phyloP scores from a whole-genome alignment of 2,888 invertebrate species.

The Heliconius ethilla region DNA sequence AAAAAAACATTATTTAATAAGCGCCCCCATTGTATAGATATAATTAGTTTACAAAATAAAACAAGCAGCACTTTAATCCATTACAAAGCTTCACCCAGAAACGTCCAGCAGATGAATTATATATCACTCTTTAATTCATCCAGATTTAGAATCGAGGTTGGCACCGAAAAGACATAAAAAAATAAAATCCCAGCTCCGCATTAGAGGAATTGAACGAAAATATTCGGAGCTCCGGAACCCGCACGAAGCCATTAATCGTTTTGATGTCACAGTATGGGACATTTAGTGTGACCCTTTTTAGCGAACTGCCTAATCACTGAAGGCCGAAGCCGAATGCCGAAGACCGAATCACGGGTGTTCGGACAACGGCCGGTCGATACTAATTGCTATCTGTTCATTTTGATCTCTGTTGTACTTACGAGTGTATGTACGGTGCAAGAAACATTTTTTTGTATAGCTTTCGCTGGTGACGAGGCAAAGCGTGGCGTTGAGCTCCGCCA shows the following conservation, averaged over 20 bases:
- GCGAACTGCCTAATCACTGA: constrained; percentile 71
- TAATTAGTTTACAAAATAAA: not conserved
- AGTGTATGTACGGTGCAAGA: constrained; percentile 25
- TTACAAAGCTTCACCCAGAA: constrained; percentile 26
- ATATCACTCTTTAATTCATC: constrained; percentile 47
- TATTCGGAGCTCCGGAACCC: constrained; percentile 70
- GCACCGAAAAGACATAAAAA: constrained; percentile 55
- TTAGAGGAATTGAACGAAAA: constrained; percentile 73
- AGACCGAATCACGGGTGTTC: constrained; percentile 59
- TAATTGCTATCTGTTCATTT: constrained; percentile 56
- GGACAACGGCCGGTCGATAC: constrained; percentile 56
- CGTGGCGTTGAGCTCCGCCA: too few relatives aligned
- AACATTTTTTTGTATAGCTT: not conserved
- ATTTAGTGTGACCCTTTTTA: constrained; percentile 81
- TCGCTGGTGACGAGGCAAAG: too few relatives aligned
- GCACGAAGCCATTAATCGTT: constrained; percentile 77
- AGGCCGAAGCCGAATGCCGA: constrained; percentile 55
- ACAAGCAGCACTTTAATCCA: constrained; percentile 12
- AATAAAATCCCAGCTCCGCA: constrained; percentile 64
- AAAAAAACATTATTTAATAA: not conserved
- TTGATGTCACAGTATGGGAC: constrained; percentile 80
- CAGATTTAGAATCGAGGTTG: constrained; percentile 49
- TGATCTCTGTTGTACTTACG: constrained; percentile 37
- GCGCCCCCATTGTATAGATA: not conserved
- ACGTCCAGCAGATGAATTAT: constrained; percentile 34